Base-by-base conservation (phyloP, 2,797 vertebrate species). In the Zenarchopterus dispar region DNA sequence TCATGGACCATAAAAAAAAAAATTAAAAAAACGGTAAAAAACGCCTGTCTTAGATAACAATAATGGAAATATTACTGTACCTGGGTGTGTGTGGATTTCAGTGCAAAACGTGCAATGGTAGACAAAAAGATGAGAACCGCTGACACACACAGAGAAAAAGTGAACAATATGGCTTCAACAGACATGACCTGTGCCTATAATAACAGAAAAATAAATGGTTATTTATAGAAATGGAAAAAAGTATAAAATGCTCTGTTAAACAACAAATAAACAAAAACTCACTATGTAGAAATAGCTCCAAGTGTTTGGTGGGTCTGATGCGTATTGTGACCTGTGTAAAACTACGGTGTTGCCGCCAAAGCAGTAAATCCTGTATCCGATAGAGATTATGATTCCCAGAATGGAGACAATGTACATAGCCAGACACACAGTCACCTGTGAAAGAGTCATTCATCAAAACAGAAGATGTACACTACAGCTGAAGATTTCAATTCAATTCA, bases 351-450 rank as follows among this genome's bases (percentile, higher is more conserved):
- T 1, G 0, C 0, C 0, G 0, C 0, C 0, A 0, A 85, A 0
- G 4, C 5, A 13, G 7, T 0, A 0, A 0, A 72, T 46, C 61
- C 89, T 87, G 67, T 5, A 54, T 53, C 6, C 0, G 1, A 33
- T 0, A 17, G 88, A 84, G 36, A 89, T 6, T 0, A 80, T 0
- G 0, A 84, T 56, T 53, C 84, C 89, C 5, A 91, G 3, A 22
- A 89, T n/a, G 4, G 88, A 61, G 45, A 89, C 52, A 46, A 89
- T 23, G 57, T 89, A 90, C 80, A 91, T 80, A 57, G 89, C 64
- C 80, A 92, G 62, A 73, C 77, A 89, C 56, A 84, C 68, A 0
- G 89, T 91, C 68, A 90, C 84, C 91, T 92, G 68, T n/a, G 23
- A 65, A 55, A 42, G 51, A 65, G 0, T 26, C 50, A 21, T 62